A percentile compares a stretch with the other conserved stretches of the same genome.
These are phyloP conservation scores for Corapipo altera DNA, from an alignment of 2,113 vertebrate genomes.

Conservation along the genomic window DNA sequence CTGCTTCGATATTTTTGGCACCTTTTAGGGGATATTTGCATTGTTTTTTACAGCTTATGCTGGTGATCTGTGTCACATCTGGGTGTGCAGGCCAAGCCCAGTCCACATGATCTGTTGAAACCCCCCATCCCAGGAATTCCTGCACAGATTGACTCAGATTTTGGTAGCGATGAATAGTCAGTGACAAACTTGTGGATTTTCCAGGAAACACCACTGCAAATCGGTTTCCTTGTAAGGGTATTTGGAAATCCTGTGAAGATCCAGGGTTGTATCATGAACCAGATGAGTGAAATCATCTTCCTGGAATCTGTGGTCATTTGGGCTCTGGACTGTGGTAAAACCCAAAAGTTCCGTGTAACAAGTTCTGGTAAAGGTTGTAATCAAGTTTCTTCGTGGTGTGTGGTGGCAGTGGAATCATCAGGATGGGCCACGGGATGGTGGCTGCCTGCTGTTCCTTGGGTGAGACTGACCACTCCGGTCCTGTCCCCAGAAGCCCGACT, in stretches of 20 bases:
- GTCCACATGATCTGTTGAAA: not conserved
- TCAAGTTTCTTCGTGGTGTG: not conserved
- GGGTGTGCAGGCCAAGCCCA: not conserved
- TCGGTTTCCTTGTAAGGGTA: slow-evolving; percentile 33
- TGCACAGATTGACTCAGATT: slow-evolving; percentile 45
- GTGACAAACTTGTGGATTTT: slow-evolving; percentile 59
- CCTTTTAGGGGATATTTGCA: not conserved
- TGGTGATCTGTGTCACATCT: not conserved
- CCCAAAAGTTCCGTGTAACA: not conserved
- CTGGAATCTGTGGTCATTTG: slow-evolving; percentile 68
- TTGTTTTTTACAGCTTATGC: not conserved
- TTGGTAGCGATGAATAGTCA: slow-evolving; percentile 29
- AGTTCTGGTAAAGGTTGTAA: not conserved
- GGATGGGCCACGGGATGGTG: not conserved
- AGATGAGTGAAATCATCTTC: slow-evolving; percentile 73
- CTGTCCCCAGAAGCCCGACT: not conserved
- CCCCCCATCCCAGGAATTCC: slow-evolving; percentile 20
- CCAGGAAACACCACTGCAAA: slow-evolving; percentile 66
- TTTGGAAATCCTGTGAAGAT: slow-evolving; percentile 50
- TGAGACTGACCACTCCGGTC: accelerated
- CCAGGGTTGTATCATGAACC: slow-evolving; percentile 61
- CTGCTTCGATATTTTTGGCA: not conserved
- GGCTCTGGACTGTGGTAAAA: slow-evolving; percentile 43
- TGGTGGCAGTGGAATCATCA: not conserved
- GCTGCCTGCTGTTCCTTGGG: not conserved